Evolutionary conservation across 1,140 invertebrate species (phyloP).

Genomic region (Drosophila busckii): DNA sequence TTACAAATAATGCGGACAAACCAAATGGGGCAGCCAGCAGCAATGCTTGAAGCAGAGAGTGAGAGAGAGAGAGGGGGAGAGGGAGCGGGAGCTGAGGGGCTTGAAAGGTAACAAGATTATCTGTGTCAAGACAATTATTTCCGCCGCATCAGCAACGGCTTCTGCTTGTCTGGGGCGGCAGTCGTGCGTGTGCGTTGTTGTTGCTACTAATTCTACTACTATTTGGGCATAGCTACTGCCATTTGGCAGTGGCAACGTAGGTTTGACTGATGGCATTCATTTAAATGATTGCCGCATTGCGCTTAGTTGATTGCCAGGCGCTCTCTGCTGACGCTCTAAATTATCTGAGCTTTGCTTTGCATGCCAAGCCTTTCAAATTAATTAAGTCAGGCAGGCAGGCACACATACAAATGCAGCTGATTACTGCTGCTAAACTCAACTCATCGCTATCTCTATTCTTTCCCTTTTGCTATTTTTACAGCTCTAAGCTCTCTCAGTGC

Average conservation of each 20-base stretch:
- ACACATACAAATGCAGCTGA: too few relatives aligned
- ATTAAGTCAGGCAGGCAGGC: too few relatives aligned
- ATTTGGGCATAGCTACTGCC: background rate
- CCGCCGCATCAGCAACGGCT: conserved; percentile 66
- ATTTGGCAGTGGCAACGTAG: conserved; percentile 3
- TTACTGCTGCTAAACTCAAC: too few relatives aligned
- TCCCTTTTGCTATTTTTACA: conserved; percentile 7
- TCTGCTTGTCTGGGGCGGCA: conserved; percentile 45
- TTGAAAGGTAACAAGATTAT: conserved; percentile 74
- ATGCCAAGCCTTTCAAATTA: conserved; percentile 43
- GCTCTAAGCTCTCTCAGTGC: background rate
- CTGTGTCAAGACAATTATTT: conserved; percentile 78
- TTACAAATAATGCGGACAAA: conserved; percentile 62
- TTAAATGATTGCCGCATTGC: conserved; percentile 78
- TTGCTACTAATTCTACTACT: too few relatives aligned
- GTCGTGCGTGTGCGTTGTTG: conserved; percentile 59
- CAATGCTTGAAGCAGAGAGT: conserved; percentile 5
- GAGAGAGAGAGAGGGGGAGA: background rate
- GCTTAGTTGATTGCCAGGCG: too few relatives aligned
- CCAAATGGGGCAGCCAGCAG: too few relatives aligned
- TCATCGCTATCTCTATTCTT: background rate
- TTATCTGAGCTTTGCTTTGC: conserved; percentile 50
- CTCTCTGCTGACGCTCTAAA: conserved; percentile 23
- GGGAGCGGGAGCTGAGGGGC: background rate
- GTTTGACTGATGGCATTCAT: conserved; percentile 49